Base-by-base conservation (phyloP, 2,888 invertebrate species). In the Watsonalla binaria region DNA sequence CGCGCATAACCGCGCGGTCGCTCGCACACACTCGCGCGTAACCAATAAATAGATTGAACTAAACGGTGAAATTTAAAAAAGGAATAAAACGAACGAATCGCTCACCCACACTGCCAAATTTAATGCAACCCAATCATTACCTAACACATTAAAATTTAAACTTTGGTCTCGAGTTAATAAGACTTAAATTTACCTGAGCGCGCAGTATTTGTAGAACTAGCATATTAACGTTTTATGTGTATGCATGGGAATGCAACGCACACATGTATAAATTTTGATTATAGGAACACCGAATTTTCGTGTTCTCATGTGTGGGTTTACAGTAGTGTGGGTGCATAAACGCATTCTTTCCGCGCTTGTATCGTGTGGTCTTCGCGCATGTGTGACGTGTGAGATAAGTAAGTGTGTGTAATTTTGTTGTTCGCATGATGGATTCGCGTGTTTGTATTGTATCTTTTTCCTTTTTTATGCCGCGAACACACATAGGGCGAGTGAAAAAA, bases 51-150 rank as follows among this genome's bases (percentile, higher is more conserved):
- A 90, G 90, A 90, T 90, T 89, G 89, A 87, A 89, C 90, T 90
- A 90, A 90, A 90, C 89, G 90, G 90, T 90, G 90, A 90, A 90
- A 89, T 90, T 89, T 90, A 89, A 90, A 90, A 90, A 90, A 90
- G 82, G 84, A 90, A 90, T 80, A 88, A 90, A 90, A 90, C 80
- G 83, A 86, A 84, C 86, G 88, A 88, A 83, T 84, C 82, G 79
- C 77, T 78, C 73, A 74, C 78, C 59, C 89, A 86, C 87, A 90
- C 89, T 80, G 59, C 52, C 54, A 58, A 57, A 59, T 58, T 54
- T 69, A 80, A 80, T 82, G 89, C 89, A 90, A 84, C 81, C 86
- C 87, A 84, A 89, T 90, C 86, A 90, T 89, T 88, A 83, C 70
- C 65, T 46, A 51, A 14, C 13, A n/a, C 60, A 61, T 55, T 46